These are phyloP conservation scores for Coreoperca whiteheadi DNA, from an alignment of 2,113 vertebrate genomes.

Conservation along the genomic window DNA sequence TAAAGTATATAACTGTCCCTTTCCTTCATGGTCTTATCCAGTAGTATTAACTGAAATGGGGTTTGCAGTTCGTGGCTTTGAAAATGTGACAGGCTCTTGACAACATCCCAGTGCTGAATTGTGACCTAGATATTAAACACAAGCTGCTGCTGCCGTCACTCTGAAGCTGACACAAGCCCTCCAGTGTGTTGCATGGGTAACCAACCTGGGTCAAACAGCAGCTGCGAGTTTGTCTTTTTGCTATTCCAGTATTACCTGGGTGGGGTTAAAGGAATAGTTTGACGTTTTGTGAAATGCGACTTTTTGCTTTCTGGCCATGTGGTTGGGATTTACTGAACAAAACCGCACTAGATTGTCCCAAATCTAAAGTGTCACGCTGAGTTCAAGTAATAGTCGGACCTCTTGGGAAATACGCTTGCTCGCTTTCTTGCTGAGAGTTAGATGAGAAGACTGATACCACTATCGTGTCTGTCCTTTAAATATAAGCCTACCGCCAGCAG, in stretches of 20 bases:
- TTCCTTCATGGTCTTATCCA: slow-evolving; percentile 2
- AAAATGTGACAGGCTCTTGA: slow-evolving; percentile 44
- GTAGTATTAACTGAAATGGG: slow-evolving; percentile 14
- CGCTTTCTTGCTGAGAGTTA: neutral
- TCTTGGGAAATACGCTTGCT: neutral
- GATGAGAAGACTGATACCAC: neutral
- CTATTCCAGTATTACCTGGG: neutral
- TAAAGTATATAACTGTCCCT: neutral
- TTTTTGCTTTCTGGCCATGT: neutral
- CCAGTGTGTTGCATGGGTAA: neutral
- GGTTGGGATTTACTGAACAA: neutral
- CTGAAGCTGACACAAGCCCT: slow-evolving; percentile 20
- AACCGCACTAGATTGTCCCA: neutral
- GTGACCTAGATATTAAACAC: slow-evolving; percentile 73
- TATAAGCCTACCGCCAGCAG: neutral
- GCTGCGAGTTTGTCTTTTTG: neutral
- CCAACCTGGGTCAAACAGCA: slow-evolving; percentile 31
- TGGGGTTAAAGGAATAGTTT: neutral
- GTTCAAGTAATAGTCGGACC: neutral
- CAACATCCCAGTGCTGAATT: slow-evolving; percentile 47
- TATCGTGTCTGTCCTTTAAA: neutral
- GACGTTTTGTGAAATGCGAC: neutral
- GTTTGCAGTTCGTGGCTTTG: slow-evolving; percentile 11
- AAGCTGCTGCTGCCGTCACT: slow-evolving; percentile 78
- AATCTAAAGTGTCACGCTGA: neutral